These are phyloP conservation scores for Cryptoblepharus egeriae DNA, from an alignment of 2,797 vertebrate genomes.

Conservation along the genomic window DNA sequence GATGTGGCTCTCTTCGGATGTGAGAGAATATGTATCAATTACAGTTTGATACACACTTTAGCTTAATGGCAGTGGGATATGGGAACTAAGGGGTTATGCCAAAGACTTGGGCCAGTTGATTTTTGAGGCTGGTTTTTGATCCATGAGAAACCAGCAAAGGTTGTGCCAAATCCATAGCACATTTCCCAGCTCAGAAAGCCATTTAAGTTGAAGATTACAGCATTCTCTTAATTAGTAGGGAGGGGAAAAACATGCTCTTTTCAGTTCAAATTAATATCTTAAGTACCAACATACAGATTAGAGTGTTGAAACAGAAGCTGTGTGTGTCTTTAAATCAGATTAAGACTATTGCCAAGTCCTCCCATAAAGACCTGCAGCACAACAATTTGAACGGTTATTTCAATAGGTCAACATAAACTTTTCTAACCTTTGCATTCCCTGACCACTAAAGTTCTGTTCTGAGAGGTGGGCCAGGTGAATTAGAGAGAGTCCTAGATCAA, in stretches of 20 bases:
- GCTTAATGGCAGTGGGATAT: no score
- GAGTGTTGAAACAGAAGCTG: not conserved
- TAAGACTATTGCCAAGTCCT: not conserved
- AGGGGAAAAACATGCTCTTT: not conserved
- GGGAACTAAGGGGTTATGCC: no score
- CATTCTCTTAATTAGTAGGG: not conserved
- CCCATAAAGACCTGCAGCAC: not conserved
- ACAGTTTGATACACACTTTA: no score
- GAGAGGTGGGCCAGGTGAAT: not conserved
- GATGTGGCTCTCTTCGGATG: no score
- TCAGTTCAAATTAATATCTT: not conserved
- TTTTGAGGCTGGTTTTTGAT: no score
- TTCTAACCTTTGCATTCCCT: not conserved
- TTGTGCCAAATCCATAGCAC: not conserved
- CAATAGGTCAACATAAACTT: no score
- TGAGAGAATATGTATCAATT: no score
- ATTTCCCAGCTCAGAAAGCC: not conserved
- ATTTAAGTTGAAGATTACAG: not conserved
- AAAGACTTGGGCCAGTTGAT: no score
- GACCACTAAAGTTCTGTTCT: not conserved
- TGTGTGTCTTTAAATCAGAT: not conserved
- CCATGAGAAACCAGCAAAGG: no score
- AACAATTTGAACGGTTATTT: not conserved
- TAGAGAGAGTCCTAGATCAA: not conserved
- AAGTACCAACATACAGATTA: not conserved